Evolutionary conservation across 2,888 invertebrate species (phyloP).

Genomic region (Lampropteryx suffumata): DNA sequence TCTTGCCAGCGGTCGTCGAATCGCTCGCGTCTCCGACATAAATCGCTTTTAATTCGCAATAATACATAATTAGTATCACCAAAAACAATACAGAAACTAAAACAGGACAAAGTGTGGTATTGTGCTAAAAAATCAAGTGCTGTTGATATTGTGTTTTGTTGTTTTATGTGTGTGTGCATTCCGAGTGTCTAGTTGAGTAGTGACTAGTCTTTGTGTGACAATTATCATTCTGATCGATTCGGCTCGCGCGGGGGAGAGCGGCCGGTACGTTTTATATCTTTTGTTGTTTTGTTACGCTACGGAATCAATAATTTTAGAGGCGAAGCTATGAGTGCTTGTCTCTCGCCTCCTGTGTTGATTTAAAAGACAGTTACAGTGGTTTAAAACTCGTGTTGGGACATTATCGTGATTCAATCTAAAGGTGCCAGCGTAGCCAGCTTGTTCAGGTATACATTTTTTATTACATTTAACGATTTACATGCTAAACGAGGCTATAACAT

Average conservation of each 20-base stretch:
- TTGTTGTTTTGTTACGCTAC: constrained; percentile 79
- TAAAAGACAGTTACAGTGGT: constrained; percentile 16
- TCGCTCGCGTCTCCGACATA: constrained; percentile 76
- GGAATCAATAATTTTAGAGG: constrained; percentile 81
- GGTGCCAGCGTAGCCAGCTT: constrained; percentile 20
- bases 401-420: constrained; percentile 34
- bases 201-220: constrained; percentile 79
- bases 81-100: constrained; percentile 54
- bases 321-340: constrained; percentile 44
- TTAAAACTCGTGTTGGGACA: constrained; percentile 27
- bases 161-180: constrained; percentile 75
- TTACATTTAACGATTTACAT: constrained; percentile 22
- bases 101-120: constrained; percentile 48
- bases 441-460: constrained; percentile 32
- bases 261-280: constrained; percentile 78
- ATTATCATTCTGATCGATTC: constrained; percentile 82
- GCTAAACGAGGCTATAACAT: constrained; percentile 25
- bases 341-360: constrained; percentile 24
- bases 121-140: constrained; percentile 39
- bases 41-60: constrained; percentile 76
- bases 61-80: constrained; percentile 68
- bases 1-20: constrained; percentile 79
- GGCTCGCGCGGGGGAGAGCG: constrained; percentile 75
- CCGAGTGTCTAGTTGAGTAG: constrained; percentile 77
- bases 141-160: constrained; percentile 70